A percentile compares a stretch with the other conserved stretches of the same genome.
Conservation (phyloP, 2,888 invertebrate species). For the Dolomedes plantarius region DNA sequence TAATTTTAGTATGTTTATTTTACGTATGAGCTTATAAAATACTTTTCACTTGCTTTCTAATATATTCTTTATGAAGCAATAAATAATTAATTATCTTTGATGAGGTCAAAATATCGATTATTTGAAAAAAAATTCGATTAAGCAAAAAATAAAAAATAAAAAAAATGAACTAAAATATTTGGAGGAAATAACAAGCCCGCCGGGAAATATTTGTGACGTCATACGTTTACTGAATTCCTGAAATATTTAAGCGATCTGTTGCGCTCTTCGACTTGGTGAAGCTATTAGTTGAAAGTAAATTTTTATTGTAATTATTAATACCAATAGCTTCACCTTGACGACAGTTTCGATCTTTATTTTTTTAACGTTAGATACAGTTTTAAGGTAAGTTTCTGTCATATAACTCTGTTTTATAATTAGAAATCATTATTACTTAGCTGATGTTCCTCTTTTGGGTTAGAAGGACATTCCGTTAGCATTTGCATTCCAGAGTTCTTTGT, state of each 20-base stretch:
- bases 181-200: slow-evolving; percentile 64
- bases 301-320: slow-evolving; percentile 7
- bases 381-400: slow-evolving; percentile 20
- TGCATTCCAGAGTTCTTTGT: neutral
- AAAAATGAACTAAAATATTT: neutral
- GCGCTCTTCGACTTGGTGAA: slow-evolving; percentile 58
- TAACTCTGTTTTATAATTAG: neutral
- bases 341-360: slow-evolving; percentile 32
- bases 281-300: slow-evolving; percentile 42
- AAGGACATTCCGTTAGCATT: slow-evolving; percentile 20
- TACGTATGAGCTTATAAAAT: no score
- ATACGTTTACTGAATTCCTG: slow-evolving; percentile 68
- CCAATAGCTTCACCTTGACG: slow-evolving; percentile 39
- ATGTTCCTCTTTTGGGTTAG: slow-evolving; percentile 7
- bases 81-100: no score
- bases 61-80: no score
- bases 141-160: neutral
- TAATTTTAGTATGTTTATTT: no score
- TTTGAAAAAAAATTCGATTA: neutral
- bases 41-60: no score
- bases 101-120: no score
- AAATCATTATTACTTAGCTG: neutral
- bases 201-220: slow-evolving; percentile 72
- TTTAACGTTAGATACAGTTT: neutral
- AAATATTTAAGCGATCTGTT: slow-evolving; percentile 68